Evolutionary conservation across 2,113 vertebrate genomes (phyloP), one percentile per base, ranked within the genome.

Genomic region (Struthidea cinerea): DNA sequence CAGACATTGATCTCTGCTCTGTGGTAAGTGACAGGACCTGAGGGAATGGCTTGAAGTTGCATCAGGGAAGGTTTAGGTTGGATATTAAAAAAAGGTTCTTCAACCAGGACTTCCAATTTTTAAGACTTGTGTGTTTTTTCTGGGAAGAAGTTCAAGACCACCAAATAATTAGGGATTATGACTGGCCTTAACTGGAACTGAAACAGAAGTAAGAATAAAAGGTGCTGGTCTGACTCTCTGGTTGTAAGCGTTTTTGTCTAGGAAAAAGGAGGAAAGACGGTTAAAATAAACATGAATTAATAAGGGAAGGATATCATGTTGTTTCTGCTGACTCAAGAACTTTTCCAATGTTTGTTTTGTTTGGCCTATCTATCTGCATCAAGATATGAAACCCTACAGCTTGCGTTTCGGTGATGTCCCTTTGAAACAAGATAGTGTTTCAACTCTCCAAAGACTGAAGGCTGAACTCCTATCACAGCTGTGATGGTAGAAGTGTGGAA

Each of bases 241-340:
- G 35, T 70, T 68, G 30, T 57, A 78, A 78, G 14, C 17, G 30
- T 35, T 87, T 69, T 73, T 85, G 26, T 60, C 61, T 61, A 87
- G 44, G 65, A 63, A 84, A 60, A 77, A 81, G 49, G 46, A 89
- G 44, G 56, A 84, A 93, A 83, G 23, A 64, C 30, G 5, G 83
- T 69, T 95, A 87, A 95, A 90, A 84, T 75, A 89, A 94, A 64
- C 52, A 84, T 35, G 86, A 92, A 84, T 93, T 93, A 96, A 87
- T 87, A 94, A 87, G 33, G 39, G 44, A 93, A 75, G 52, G 59
- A n/a, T 71, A 70, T 46, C 2, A 49, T 90, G 84, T 35, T 33
- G 73, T 74, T 94, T 89, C 73, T 97, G 90, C 90, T 96, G 96
- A 89, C 83, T 92, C 52, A 35, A 77, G 69, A 95, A 61, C 63